These are phyloP conservation scores for Apogon hyalosoma DNA, from an alignment of 2,797 vertebrate genomes.

Conservation along the genomic window DNA sequence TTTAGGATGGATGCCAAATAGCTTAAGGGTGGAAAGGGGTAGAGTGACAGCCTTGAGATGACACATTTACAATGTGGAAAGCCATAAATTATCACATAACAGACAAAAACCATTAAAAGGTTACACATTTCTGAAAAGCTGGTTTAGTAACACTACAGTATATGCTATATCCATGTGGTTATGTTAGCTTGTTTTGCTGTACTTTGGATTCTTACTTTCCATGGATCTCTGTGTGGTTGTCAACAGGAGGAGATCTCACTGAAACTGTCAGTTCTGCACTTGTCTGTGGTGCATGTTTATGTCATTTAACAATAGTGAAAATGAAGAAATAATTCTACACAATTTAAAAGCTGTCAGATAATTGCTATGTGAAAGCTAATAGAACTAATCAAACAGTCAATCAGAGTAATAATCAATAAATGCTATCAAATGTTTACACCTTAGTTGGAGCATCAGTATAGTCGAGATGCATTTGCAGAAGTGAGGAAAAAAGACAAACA, in stretches of 20 bases:
- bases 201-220: neutral
- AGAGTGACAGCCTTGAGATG: neutral
- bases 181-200: conserved; percentile 3
- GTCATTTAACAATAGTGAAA: neutral
- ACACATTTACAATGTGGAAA: conserved; percentile 3
- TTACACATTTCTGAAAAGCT: too few species aligned
- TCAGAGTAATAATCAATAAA: neutral
- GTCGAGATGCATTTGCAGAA: too few species aligned
- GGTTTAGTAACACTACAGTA: neutral
- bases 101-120: too few species aligned
- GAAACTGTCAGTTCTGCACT: neutral
- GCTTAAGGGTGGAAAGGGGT: conserved; percentile 8
- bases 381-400: neutral
- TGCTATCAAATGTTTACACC: neutral
- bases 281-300: neutral
- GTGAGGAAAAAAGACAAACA: too few species aligned
- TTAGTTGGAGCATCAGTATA: neutral
- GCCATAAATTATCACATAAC: neutral
- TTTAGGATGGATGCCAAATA: conserved; percentile 26
- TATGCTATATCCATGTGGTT: neutral
- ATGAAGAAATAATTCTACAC: neutral
- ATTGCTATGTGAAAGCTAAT: neutral
- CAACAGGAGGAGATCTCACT: neutral
- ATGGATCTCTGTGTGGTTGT: neutral
- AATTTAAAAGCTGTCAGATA: neutral